Evolutionary conservation across 1,140 invertebrate genomes (phyloP), one percentile per base, ranked within the genome.

Genomic region (Phortica variegata): DNA sequence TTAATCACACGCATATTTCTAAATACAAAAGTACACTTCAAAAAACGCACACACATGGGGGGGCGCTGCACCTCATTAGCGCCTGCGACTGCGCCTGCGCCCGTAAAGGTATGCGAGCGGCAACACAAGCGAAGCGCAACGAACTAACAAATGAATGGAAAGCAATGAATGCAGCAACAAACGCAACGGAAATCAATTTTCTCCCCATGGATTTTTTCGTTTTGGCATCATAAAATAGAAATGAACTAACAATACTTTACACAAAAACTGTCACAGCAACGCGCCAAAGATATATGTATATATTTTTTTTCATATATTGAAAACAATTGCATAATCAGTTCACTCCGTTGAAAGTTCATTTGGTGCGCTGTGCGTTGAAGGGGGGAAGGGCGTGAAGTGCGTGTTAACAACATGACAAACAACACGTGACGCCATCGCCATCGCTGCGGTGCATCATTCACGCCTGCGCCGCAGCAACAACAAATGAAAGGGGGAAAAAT

Each of bases 61-160:
- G 62, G 63, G 63, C 16, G 8, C 8, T 66, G 63, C 65, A 68
- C 60, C 63, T 66, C 63, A 66, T 66, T 66, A 68, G 59, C 63
- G 63, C 63, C 63, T 63, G 51, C 48, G 43, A 46, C 45, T 42
- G 63, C 61, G 61, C n/a, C n/a, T n/a, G n/a, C n/a, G n/a, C n/a
- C n/a, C n/a, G n/a, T n/a, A n/a, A n/a, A n/a, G n/a, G n/a, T n/a
- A n/a, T n/a, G n/a, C n/a, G n/a, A n/a, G n/a, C n/a, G n/a, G n/a
- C n/a, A n/a, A n/a, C n/a, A n/a, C n/a, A n/a, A n/a, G 15, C 61
- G 61, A 54, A 60, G 63, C 61, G 61, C 60, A 52, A 54, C 61
- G 61, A 39, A 43, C 12, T 31, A 48, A 40, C 49, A n/a, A n/a
- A n/a, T n/a, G n/a, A n/a, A n/a, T n/a, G n/a, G n/a, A n/a, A n/a